Percentiles rank a stretch among this genome's conserved stretches.
phyloP scores from a whole-genome alignment of 2,797 vertebrate genomes.

The Caiman crocodilus region DNA sequence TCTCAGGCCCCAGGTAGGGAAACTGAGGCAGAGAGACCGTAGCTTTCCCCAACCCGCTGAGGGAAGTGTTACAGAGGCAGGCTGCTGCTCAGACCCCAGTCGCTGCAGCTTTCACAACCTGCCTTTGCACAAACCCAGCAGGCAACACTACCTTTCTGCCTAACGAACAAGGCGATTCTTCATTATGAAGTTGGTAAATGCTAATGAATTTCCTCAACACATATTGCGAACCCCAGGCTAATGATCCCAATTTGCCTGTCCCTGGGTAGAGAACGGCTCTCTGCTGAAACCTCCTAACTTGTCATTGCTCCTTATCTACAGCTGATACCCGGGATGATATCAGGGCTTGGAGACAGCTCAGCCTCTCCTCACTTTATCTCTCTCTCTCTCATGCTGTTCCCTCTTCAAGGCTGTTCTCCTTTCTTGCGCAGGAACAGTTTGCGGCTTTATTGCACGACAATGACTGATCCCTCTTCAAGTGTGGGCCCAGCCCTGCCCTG shows the following conservation, averaged over 20 bases:
- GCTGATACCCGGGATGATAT: background rate
- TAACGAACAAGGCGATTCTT: background rate
- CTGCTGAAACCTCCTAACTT: slow-evolving; percentile 57
- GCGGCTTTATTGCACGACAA: background rate
- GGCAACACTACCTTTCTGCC: background rate
- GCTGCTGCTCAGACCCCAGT: background rate
- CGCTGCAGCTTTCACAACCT: background rate
- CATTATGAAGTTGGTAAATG: slow-evolving; percentile 27
- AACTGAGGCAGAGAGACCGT: background rate
- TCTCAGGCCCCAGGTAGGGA: background rate
- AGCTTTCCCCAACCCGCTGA: too few species aligned
- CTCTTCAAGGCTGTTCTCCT: accelerated
- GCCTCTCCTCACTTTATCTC: background rate
- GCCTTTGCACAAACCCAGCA: background rate
- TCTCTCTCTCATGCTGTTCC: background rate
- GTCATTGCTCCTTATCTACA: background rate
- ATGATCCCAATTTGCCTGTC: background rate
- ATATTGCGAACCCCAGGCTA: slow-evolving; percentile 24
- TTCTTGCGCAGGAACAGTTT: background rate
- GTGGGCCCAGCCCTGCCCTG: background rate
- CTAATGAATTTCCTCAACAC: slow-evolving; percentile 36
- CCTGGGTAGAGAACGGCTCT: background rate
- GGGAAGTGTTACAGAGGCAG: background rate
- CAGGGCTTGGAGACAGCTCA: background rate
- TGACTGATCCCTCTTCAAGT: background rate